A percentile compares a stretch with the other conserved stretches of the same genome.
These are phyloP conservation scores for Ianthella basta DNA, from an alignment of 37 sponge, comb jelly and placozoan species.

Conservation along the genomic window DNA sequence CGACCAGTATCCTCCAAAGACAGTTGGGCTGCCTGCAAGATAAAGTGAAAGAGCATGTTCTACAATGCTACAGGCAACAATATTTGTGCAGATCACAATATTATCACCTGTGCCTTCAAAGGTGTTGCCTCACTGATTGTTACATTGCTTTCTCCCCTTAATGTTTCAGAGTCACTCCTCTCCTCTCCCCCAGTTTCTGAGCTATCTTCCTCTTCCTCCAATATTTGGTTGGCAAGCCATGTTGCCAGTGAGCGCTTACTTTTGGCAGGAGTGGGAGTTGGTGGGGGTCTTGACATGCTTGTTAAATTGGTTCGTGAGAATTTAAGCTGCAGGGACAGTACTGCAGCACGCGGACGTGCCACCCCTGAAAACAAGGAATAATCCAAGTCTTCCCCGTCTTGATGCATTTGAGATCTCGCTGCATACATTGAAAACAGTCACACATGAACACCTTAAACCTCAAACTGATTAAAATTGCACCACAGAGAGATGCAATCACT, in stretches of 20 bases:
- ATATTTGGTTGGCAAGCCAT: neutral
- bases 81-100: no score
- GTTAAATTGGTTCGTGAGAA: neutral
- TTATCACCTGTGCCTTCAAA: no score
- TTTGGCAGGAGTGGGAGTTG: neutral
- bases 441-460: no score
- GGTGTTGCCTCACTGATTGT: no score
- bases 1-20: slow-evolving; percentile 65
- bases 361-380: neutral
- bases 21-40: no score
- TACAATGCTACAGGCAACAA: no score
- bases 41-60: no score
- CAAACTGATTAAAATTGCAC: no score
- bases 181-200: neutral
- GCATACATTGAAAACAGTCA: neutral
- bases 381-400: slow-evolving; percentile 2
- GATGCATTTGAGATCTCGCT: neutral
- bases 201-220: neutral
- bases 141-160: neutral
- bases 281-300: neutral
- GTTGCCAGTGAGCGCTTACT: slow-evolving; percentile 12
- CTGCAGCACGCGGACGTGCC: no score
- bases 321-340: neutral
- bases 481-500: no score
- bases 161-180: neutral